Evolutionary conservation across 2,113 vertebrate species (phyloP).

Genomic region (Ochotona princeps): DNA sequence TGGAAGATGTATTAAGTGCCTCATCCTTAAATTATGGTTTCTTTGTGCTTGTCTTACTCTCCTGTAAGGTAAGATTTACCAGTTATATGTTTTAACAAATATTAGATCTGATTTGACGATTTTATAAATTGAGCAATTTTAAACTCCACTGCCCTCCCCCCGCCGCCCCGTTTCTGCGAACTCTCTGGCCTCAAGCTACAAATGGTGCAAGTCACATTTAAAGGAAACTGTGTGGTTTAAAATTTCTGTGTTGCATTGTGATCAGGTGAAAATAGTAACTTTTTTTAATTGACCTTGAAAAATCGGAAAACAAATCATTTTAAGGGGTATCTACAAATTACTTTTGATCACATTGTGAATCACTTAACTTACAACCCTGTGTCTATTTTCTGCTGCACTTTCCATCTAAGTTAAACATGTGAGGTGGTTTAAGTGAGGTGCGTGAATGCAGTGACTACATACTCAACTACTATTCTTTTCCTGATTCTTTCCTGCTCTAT

Average conservation of each 20-base stretch:
- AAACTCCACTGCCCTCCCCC: background rate
- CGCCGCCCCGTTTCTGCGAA: background rate
- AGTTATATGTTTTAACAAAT: constrained; percentile 2
- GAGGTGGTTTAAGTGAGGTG: background rate
- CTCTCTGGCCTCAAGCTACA: background rate
- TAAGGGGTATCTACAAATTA: background rate
- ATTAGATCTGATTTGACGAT: background rate
- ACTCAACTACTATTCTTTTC: background rate
- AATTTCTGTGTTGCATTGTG: background rate
- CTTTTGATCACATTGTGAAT: background rate
- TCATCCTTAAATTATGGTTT: background rate
- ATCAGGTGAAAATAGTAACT: background rate
- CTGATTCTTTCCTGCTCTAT: background rate
- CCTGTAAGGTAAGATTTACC: background rate
- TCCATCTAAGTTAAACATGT: background rate
- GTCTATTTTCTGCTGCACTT: background rate
- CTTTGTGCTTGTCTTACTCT: background rate
- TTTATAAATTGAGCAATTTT: constrained; percentile 1
- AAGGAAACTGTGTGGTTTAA: background rate
- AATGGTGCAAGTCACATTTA: background rate
- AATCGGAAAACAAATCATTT: constrained; percentile 34
- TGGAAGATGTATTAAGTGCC: background rate
- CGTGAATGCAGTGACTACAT: background rate
- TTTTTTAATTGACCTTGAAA: background rate
- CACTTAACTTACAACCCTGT: constrained; percentile 13